Evolutionary conservation across 2,888 invertebrate genomes (phyloP), one percentile per base, ranked within the genome.

Genomic region (Odiellus spinosus): DNA sequence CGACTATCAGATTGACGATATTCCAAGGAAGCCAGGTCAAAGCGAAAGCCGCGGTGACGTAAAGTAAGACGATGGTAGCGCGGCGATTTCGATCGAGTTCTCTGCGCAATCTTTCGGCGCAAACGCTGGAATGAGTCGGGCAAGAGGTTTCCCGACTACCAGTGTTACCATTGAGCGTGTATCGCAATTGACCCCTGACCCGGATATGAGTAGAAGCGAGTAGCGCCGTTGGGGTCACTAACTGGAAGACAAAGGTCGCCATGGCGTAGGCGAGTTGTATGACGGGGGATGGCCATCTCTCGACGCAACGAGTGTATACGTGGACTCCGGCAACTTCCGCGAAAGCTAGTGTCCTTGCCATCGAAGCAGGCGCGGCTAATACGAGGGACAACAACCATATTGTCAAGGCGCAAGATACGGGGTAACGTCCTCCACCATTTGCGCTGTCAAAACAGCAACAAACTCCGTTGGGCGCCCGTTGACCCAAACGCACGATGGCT

Each of bases 21-120:
- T 74, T 73, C 53, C 74, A 61, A 1, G 75, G 74, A 44, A 74
- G 63, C 74, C 74, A 75, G 51, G 71, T 70, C 39, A 71, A 58
- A 3, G 71, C 72, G 59, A 73, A 74, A n/a, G 71, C 69, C 14
- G 70, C 62, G 1, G 71, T 72, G 35, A 75, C 71, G 55, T 67
- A 65, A 1, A 70, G 62, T 18, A 75, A 62, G 14, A 75, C 62
- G 12, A 71, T 59, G 48, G 65, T 61, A 36, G 67, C 68, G 34
- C 61, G 47, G 11, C 59, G 55, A 54, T 64, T 62, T 57, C 63
- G 47, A 11, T 50, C 35, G n/a, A 53, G 40, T 18, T 53, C 53
- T 20, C 47, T 50, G 38, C 38, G 44, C n/a, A 49, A 21, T 8
- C 53, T 34, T 18, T 53, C 53, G 1, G 46, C 48, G 20, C 20